These are phyloP conservation scores for Channa maculata DNA, from an alignment of 2,113 vertebrate species.

Conservation along the genomic window DNA sequence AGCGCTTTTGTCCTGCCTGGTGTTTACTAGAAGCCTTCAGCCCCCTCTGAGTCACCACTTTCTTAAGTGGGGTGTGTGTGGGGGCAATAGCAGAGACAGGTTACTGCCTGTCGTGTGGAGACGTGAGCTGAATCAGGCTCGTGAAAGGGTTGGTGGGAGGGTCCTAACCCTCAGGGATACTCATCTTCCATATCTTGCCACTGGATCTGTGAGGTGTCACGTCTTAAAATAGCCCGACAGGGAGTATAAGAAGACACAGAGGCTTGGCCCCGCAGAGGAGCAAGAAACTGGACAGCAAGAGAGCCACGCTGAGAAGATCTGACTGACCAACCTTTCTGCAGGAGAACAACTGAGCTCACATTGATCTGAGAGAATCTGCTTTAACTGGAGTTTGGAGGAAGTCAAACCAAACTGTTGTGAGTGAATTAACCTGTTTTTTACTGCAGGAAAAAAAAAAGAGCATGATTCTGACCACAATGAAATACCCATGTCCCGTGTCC, in stretches of 20 bases:
- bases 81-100: slow-evolving; percentile 54
- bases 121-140: slow-evolving; percentile 34
- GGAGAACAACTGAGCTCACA: background rate
- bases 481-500: slow-evolving; percentile 75
- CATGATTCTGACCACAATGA: slow-evolving; percentile 78
- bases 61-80: slow-evolving; percentile 15
- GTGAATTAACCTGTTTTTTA: background rate
- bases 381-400: background rate
- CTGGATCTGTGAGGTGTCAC: slow-evolving; percentile 63
- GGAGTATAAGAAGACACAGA: slow-evolving; percentile 75
- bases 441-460: background rate
- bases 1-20: slow-evolving; percentile 32
- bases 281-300: slow-evolving; percentile 23
- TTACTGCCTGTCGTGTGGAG: slow-evolving; percentile 59
- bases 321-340: background rate
- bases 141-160: slow-evolving; percentile 45
- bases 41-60: slow-evolving; percentile 28
- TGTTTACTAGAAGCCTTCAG: slow-evolving; percentile 64
- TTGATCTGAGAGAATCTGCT: background rate
- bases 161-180: slow-evolving; percentile 25
- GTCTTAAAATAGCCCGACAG: slow-evolving; percentile 77
- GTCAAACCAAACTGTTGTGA: background rate
- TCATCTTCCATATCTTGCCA: slow-evolving; percentile 73
- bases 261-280: slow-evolving; percentile 38
- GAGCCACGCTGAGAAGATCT: slow-evolving; percentile 15